Percentiles rank a stretch among this genome's conserved stretches.
These are phyloP conservation scores for Cantharis lateralis DNA, from an alignment of 2,888 invertebrate species.

Conservation along the genomic window DNA sequence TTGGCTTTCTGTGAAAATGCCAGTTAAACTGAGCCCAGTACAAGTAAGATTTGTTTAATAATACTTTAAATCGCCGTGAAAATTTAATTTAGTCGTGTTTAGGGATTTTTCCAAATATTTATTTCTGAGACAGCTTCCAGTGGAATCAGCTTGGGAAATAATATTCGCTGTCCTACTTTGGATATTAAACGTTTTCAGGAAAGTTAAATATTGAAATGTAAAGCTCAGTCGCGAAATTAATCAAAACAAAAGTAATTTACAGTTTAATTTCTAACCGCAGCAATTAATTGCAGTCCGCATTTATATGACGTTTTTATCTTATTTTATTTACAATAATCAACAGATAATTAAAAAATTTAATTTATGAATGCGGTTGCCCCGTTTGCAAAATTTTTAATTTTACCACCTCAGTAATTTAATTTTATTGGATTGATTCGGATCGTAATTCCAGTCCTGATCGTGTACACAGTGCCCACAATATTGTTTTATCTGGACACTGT, in stretches of 20 bases:
- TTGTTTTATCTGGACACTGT: no score
- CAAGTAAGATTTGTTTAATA: constrained; percentile 15
- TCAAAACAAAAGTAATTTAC: not conserved
- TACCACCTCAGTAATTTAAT: no score
- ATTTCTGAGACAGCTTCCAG: not conserved
- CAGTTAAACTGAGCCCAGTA: constrained; percentile 8
- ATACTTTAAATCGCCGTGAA: not conserved
- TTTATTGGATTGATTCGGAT: no score
- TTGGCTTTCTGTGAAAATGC: constrained; percentile 8
- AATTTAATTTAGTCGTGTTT: not conserved
- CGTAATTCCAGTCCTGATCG: no score
- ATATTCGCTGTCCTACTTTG: not conserved
- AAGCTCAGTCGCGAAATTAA: not conserved
- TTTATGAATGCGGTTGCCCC: no score
- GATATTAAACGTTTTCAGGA: not conserved
- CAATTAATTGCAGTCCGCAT: no score
- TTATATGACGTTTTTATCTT: no score
- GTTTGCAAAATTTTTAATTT: no score
- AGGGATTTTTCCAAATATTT: not conserved
- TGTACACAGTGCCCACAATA: no score
- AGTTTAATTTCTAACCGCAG: not conserved
- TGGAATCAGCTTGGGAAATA: not conserved
- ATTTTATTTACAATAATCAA: no score
- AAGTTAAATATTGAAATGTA: not conserved
- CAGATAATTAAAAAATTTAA: no score